These are phyloP conservation scores for Odontamblyopus rebecca DNA, from an alignment of 2,797 vertebrate species.

Conservation along the genomic window DNA sequence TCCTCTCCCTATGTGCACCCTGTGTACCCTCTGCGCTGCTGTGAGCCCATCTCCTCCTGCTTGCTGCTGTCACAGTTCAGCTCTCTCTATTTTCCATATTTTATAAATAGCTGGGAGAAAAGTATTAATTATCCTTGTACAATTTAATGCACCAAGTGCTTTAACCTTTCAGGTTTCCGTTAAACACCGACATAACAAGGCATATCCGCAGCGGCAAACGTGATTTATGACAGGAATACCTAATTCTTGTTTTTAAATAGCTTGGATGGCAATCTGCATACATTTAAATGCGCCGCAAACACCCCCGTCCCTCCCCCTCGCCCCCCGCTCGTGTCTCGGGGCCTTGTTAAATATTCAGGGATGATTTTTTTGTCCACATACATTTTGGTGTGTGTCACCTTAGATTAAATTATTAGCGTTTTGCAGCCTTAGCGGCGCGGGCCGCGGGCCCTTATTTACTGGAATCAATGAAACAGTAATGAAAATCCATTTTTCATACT, in stretches of 20 bases:
- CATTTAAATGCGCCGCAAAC: slow-evolving; percentile 94
- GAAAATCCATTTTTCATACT: slow-evolving; percentile 99
- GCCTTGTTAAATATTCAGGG: slow-evolving; percentile 99
- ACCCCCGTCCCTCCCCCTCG: slow-evolving; percentile 52
- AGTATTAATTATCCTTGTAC: slow-evolving; percentile 99
- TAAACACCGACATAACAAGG: slow-evolving; percentile 98
- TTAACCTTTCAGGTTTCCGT: slow-evolving; percentile 99
- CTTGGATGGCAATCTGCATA: slow-evolving; percentile 99
- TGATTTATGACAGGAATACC: slow-evolving; percentile 99
- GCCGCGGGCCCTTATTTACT: slow-evolving; percentile 98
- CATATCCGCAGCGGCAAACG: slow-evolving; percentile 94
- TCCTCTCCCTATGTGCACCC: too few relatives aligned
- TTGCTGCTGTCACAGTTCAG: slow-evolving; percentile 90
- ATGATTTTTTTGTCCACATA: slow-evolving; percentile 99
- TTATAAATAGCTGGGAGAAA: slow-evolving; percentile 99
- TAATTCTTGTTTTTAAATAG: slow-evolving; percentile 99
- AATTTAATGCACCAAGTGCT: slow-evolving; percentile 99
- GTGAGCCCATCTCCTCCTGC: slow-evolving; percentile 75
- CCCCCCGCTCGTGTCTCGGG: slow-evolving; percentile 85
- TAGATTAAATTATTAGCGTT: slow-evolving; percentile 99
- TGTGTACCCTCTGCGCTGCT: neutral
- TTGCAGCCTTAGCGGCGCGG: slow-evolving; percentile 92
- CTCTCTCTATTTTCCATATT: slow-evolving; percentile 95
- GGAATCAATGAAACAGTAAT: slow-evolving; percentile 99
- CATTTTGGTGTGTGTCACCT: slow-evolving; percentile 99